Evolutionary conservation across 2,797 vertebrate genomes (phyloP).

Genomic region (Falco peregrinus): DNA sequence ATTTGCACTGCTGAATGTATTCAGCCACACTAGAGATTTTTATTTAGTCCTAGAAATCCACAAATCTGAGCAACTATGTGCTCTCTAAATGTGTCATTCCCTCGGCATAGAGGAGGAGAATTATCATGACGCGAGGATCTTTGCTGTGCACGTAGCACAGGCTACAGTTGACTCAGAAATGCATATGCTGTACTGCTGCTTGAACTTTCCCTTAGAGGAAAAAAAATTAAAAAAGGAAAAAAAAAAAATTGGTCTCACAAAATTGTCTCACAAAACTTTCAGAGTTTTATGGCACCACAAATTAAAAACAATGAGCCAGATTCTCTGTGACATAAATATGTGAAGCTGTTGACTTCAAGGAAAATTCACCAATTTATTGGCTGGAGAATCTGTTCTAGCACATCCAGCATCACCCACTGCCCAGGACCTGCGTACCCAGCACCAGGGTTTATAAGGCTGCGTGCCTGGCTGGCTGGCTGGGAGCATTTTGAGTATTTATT

Average conservation of each 20-base stretch:
- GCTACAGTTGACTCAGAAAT: not conserved
- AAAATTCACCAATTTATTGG: not conserved
- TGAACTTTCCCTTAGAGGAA: not conserved
- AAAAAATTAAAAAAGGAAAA: not conserved
- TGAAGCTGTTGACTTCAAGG: constrained; percentile 29
- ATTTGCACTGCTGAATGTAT: not conserved
- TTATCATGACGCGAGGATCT: not conserved
- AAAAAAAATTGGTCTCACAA: not conserved
- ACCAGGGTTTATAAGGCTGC: not conserved
- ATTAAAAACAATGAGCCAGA: constrained; percentile 29
- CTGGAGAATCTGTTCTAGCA: not conserved
- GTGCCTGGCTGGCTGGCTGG: not conserved
- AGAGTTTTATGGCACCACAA: not conserved
- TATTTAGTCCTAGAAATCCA: constrained; percentile 48
- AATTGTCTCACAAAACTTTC: constrained; percentile 12
- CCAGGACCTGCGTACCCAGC: not conserved
- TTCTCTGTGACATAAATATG: not conserved
- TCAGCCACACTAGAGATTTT: constrained; percentile 12
- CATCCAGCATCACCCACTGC: not conserved
- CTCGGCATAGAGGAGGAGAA: not conserved
- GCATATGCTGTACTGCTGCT: not conserved
- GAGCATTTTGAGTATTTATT: not conserved
- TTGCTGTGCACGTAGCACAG: not conserved
- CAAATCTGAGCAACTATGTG: constrained; percentile 20
- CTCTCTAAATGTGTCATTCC: constrained; percentile 34